These are phyloP conservation scores for Dipodomys ordii DNA, from an alignment of 2,113 vertebrate genomes.

Conservation along the genomic window DNA sequence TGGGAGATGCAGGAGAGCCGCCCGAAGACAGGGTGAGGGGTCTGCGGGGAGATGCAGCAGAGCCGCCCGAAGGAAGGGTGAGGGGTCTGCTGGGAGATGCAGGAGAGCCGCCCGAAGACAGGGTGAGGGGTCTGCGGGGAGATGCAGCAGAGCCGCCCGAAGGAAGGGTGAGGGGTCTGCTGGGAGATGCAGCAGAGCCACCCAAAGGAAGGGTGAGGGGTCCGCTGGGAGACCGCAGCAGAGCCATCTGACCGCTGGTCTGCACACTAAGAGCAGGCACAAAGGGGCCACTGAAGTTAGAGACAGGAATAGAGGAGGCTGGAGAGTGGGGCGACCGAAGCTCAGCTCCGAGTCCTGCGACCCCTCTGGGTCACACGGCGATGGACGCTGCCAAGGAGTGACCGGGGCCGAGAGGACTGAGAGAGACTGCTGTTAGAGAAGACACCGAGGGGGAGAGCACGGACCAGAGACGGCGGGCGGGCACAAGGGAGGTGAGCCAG, in stretches of 20 bases:
- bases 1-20: background rate
- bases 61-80: background rate
- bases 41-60: too few species aligned
- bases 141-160: too few species aligned
- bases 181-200: background rate
- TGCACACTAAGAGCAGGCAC: too few species aligned
- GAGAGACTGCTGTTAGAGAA: background rate
- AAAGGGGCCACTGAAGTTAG: too few species aligned
- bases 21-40: too few species aligned
- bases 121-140: too few species aligned
- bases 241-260: too few species aligned
- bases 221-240: too few species aligned
- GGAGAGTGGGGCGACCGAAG: background rate
- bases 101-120: too few species aligned
- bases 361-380: background rate
- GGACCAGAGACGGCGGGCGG: background rate
- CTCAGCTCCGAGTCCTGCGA: background rate
- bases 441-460: too few species aligned
- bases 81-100: background rate
- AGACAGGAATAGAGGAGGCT: background rate
- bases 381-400: background rate
- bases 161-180: background rate
- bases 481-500: background rate
- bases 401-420: background rate
- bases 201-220: too few species aligned